Evolutionary conservation across 1,140 invertebrate species (phyloP), one percentile per base, ranked within the genome.

Genomic region (Meloidogyne exigua): DNA sequence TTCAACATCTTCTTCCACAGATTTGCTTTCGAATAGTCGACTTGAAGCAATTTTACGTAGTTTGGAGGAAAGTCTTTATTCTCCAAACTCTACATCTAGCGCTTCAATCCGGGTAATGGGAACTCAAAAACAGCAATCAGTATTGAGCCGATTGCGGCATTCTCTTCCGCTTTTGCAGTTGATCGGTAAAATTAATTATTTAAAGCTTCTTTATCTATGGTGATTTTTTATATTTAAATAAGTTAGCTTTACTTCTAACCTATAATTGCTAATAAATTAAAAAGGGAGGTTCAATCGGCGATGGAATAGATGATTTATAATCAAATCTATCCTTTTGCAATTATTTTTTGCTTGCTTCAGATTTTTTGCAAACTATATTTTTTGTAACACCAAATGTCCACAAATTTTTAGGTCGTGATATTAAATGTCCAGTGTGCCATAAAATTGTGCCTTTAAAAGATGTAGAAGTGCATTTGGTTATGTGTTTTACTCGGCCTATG

Each of bases 351-450:
- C n/a, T n/a, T n/a, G n/a, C n/a, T n/a, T n/a, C n/a, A n/a, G n/a
- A n/a, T n/a, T n/a, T n/a, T n/a, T n/a, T n/a, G n/a, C n/a, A n/a
- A n/a, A n/a, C n/a, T n/a, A n/a, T n/a, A n/a, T n/a, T n/a, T n/a
- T n/a, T n/a, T n/a, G n/a, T n/a, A n/a, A n/a, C n/a, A n/a, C n/a
- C n/a, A 32, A 32, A 32, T 3, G 28, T 32, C 7, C 28, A 67
- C 42, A 49, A 57, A 57, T 57, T n/a, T 78, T 76, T 67, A 74
- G 75, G 71, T 78, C 81, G 90, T 95, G 95, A 94, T 89, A 92
- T 96, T 88, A 95, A 96, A 90, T 98, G 96, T 90, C 95, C 96
- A 81, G 94, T 98, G 80, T 98, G 96, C 91, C 95, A 94, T 89
- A 98, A 97, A 90, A 93, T 94, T 90, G 93, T 98, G 82, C 90